Percentiles rank a stretch among this genome's conserved stretches.
Evolutionary conservation across 2,888 invertebrate species (phyloP).

Genomic region (Protonemura montana): DNA sequence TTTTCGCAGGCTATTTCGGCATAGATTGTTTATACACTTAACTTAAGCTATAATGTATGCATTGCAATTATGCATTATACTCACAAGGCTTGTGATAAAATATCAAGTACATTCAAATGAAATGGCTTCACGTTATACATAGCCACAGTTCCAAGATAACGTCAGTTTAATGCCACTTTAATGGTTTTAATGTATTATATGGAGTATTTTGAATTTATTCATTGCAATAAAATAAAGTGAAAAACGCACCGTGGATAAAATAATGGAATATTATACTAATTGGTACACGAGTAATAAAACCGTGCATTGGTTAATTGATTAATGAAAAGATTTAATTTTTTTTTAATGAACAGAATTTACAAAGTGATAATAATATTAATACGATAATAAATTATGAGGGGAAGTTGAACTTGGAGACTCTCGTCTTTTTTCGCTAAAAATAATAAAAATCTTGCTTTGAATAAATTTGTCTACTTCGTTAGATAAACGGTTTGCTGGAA

Average conservation of each 20-base stretch:
- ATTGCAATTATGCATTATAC: no score
- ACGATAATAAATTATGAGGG: background rate
- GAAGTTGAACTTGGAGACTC: background rate
- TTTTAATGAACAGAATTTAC: background rate
- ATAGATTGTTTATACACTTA: no score
- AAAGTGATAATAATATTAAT: constrained; percentile 1
- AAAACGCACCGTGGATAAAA: background rate
- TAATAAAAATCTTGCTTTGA: background rate
- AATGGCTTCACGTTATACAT: background rate
- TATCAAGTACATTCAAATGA: background rate
- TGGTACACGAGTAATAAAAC: constrained; percentile 9
- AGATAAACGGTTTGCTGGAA: background rate
- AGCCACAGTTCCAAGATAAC: background rate
- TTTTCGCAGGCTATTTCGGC: no score
- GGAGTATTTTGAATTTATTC: background rate
- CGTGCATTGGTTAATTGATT: background rate
- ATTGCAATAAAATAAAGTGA: background rate
- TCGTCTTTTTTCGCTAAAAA: background rate
- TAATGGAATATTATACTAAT: constrained; percentile 15
- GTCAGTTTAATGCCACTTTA: background rate
- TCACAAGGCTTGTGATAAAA: background rate
- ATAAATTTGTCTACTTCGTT: background rate
- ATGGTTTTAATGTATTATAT: background rate
- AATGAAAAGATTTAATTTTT: background rate
- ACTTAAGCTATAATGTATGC: no score